Conservation (phyloP, 2,888 invertebrate species). For the Nemotelus nigrinus region DNA sequence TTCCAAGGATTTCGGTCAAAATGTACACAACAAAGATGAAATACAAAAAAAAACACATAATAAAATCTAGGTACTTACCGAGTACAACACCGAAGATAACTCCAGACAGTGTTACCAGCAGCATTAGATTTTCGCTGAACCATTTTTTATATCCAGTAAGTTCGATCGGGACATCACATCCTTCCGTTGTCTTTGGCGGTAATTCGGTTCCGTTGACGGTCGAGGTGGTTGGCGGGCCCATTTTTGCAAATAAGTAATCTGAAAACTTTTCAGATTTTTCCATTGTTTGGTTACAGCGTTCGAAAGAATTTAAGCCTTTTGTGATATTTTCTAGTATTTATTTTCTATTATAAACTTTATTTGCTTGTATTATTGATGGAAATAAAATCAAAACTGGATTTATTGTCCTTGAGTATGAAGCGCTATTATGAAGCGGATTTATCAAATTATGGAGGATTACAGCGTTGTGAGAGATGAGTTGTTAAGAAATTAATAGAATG, state of each 20-base stretch:
- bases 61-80: conserved; percentile 67
- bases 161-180: conserved; percentile 72
- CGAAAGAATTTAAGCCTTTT: conserved; percentile 19
- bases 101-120: conserved; percentile 82
- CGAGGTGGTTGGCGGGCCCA: conserved; percentile 73
- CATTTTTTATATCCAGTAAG: conserved; percentile 74
- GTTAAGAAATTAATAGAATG: not conserved
- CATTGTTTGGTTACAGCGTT: conserved; percentile 62
- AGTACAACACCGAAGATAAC: conserved; percentile 78
- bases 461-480: too few relatives aligned
- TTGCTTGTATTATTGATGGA: not conserved
- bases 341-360: conserved; percentile 3
- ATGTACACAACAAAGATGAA: too few relatives aligned
- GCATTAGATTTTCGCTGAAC: conserved; percentile 79
- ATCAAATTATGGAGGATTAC: not conserved
- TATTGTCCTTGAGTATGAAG: conserved; percentile 23
- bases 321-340: conserved; percentile 9
- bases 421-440: not conserved
- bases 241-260: conserved; percentile 84
- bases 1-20: too few relatives aligned
- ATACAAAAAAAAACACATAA: too few relatives aligned
- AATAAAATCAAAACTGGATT: not conserved
- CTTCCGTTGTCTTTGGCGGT: conserved; percentile 71
- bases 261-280: conserved; percentile 76
- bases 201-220: conserved; percentile 64